Percentiles rank a stretch among this genome's conserved stretches.
Evolutionary conservation across 2,113 vertebrate species (phyloP).

Genomic region (Enhydra lutris): DNA sequence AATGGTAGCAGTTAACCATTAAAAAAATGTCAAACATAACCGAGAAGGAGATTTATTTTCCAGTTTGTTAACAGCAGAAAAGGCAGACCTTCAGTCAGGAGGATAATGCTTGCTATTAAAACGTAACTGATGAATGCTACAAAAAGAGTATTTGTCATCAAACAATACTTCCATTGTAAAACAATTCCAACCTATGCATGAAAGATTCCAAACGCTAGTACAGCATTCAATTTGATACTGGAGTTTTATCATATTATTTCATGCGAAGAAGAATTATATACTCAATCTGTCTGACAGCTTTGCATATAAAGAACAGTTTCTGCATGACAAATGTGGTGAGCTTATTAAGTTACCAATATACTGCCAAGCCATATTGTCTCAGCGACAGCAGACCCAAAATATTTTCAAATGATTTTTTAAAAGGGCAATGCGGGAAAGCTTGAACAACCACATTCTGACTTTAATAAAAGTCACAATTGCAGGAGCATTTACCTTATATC

Average conservation of each 20-base stretch:
- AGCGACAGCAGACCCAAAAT: constrained; percentile 70
- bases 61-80: constrained; percentile 5
- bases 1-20: constrained; percentile 53
- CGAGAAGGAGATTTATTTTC: background rate
- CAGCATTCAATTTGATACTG: constrained; percentile 79
- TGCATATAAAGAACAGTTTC: constrained; percentile 77
- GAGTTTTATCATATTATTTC: constrained; percentile 79
- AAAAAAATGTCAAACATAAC: constrained; percentile 45
- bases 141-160: constrained; percentile 63
- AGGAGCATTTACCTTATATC: constrained; percentile 72
- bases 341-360: constrained; percentile 80
- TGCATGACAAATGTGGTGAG: constrained; percentile 77
- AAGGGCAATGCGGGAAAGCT: constrained; percentile 71
- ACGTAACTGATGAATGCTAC: constrained; percentile 54
- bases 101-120: constrained; percentile 49
- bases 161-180: constrained; percentile 71
- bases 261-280: constrained; percentile 80
- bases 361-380: constrained; percentile 75
- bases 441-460: constrained; percentile 72
- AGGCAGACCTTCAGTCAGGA: background rate
- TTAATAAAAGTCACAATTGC: constrained; percentile 77
- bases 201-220: constrained; percentile 79
- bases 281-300: constrained; percentile 79
- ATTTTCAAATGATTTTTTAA: constrained; percentile 77
- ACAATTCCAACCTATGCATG: constrained; percentile 72